These are phyloP conservation scores for Aythya baeri DNA, from an alignment of 2,113 vertebrate genomes.

Conservation along the genomic window DNA sequence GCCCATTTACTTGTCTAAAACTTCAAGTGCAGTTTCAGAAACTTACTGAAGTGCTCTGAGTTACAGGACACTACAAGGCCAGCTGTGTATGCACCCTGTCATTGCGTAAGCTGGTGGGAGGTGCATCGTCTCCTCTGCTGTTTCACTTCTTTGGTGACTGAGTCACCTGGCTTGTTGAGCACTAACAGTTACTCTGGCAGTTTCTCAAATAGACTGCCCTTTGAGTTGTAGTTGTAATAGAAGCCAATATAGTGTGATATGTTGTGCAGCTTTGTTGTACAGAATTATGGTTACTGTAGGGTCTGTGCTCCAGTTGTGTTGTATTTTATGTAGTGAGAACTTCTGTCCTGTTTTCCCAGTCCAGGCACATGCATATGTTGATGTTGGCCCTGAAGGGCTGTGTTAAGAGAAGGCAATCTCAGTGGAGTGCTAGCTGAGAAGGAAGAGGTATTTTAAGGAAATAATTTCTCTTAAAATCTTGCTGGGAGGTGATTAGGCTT, in stretches of 20 bases:
- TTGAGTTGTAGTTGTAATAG: too few species aligned
- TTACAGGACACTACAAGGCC: not conserved
- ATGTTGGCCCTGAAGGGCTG: not conserved
- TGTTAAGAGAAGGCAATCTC: not conserved
- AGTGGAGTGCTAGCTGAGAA: not conserved
- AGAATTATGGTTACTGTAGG: not conserved
- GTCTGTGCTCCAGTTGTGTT: not conserved
- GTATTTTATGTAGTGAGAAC: not conserved
- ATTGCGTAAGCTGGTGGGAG: not conserved
- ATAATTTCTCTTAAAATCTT: not conserved
- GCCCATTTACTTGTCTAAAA: not conserved
- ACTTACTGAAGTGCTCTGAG: not conserved
- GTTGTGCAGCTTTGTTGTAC: not conserved
- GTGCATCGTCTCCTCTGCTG: not conserved
- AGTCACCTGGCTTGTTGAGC: not conserved
- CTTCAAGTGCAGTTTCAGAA: not conserved
- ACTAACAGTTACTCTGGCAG: not conserved
- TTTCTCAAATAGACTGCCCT: not conserved
- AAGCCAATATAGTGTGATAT: fast-evolving
- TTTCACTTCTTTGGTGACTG: not conserved
- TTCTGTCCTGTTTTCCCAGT: not conserved
- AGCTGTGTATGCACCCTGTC: not conserved
- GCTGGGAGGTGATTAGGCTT: not conserved
- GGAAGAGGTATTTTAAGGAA: not conserved
- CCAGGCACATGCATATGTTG: fast-evolving